phyloP scores from a whole-genome alignment of 2,888 invertebrate genomes.

The Xestia sexstrigata region DNA sequence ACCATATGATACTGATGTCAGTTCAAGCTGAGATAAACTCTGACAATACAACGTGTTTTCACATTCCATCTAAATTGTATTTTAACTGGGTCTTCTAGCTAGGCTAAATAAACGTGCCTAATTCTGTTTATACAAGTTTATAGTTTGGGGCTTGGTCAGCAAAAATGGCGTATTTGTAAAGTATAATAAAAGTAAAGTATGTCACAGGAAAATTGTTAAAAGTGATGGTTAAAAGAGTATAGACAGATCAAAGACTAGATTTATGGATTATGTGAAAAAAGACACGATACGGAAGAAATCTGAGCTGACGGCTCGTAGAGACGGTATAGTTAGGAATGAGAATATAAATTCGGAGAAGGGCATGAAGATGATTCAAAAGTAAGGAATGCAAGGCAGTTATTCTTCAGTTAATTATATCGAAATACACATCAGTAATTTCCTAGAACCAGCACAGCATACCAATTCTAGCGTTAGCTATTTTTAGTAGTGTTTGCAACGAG shows the following conservation, averaged over 20 bases:
- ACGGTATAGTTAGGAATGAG: background rate
- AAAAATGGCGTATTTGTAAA: background rate
- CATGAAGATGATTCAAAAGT: background rate
- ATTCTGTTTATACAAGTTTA: background rate
- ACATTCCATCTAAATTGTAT: conserved; percentile 43
- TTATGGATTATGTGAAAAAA: background rate
- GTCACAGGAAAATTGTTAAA: background rate
- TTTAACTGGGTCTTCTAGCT: conserved; percentile 21
- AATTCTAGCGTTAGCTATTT: conserved; percentile 52
- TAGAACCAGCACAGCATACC: conserved; percentile 57
- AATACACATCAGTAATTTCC: conserved; percentile 44
- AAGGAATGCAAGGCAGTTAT: background rate
- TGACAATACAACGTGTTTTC: conserved; percentile 60
- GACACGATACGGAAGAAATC: background rate
- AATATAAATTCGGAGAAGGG: background rate
- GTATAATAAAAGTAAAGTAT: background rate
- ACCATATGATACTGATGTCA: conserved; percentile 57
- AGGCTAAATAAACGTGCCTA: conserved; percentile 24
- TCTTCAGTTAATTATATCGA: conserved; percentile 28
- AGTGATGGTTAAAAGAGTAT: background rate
- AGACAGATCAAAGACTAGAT: background rate
- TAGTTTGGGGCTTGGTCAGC: background rate
- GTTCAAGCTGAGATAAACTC: conserved; percentile 55
- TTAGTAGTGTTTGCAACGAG: conserved; percentile 48
- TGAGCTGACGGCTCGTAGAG: background rate